Evolutionary conservation across 1,140 invertebrate genomes (phyloP).

Genomic region (Mizuhopecten yessoensis): DNA sequence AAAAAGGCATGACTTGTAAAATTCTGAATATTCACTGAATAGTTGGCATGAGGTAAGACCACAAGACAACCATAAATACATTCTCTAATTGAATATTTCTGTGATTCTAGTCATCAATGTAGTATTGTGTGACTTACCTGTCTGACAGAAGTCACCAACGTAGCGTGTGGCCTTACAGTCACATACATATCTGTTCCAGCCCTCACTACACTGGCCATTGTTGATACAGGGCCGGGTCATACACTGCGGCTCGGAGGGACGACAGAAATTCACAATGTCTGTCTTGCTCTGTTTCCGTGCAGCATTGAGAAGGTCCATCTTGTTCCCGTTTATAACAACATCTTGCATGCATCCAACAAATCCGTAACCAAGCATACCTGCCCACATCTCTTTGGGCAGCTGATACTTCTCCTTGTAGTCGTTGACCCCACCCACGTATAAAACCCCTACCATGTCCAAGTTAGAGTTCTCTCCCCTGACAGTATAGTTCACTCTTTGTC

Average conservation of each 20-base stretch:
- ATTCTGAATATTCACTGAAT: too few relatives aligned
- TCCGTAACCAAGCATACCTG: constrained; percentile 93
- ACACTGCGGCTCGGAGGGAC: constrained; percentile 90
- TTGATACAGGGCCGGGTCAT: constrained; percentile 96
- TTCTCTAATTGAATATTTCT: too few relatives aligned
- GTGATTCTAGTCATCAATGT: too few relatives aligned
- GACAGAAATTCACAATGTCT: constrained; percentile 75
- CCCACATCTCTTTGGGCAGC: constrained; percentile 95
- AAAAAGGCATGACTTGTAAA: too few relatives aligned
- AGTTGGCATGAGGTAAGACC: too few relatives aligned
- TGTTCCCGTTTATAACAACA: constrained; percentile 95
- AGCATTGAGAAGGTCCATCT: constrained; percentile 94
- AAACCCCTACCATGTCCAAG: constrained; percentile 91
- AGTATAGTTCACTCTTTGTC: constrained; percentile 93
- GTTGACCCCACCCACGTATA: constrained; percentile 92
- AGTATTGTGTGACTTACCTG: constrained; percentile 69
- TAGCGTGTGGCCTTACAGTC: constrained; percentile 96
- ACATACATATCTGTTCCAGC: constrained; percentile 98
- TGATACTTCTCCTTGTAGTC: constrained; percentile 83
- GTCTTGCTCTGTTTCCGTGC: constrained; percentile 94
- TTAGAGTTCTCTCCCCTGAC: constrained; percentile 87
- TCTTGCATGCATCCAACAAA: constrained; percentile 98
- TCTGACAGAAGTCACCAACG: constrained; percentile 88
- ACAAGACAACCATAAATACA: too few relatives aligned
- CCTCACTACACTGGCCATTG: constrained; percentile 94